Base-by-base conservation (phyloP, 2,113 vertebrate species). In the Natator depressus region DNA sequence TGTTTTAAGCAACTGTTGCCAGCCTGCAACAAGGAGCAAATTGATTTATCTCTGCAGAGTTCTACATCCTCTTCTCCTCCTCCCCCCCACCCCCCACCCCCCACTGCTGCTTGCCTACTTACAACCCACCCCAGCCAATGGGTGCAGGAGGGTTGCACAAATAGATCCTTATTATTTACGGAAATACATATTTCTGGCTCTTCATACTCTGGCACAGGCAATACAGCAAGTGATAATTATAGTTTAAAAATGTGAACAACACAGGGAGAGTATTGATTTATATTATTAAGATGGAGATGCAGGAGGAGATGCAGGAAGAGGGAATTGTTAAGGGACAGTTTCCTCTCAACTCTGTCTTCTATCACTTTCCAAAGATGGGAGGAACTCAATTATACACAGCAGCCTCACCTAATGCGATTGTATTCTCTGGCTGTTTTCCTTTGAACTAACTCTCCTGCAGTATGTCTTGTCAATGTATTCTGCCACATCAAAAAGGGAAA, bases 311-410 rank as follows among this genome's bases (percentile, higher is more conserved):
- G 82, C 54, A 95, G 82, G 84, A 92, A 93, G 84, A 97, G 81
- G 85, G 88, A 88, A 89, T 79, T 69, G 54, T 53, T 72, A 93
- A 42, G 31, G 57, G 46, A 82, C 91, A 88, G 27, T 54, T 94
- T 91, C 46, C 53, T 81, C 80, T 90, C 89, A n/a, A 22, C 54
- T 90, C 96, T 89, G 42, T 87, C 89, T 98, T 97, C 97, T 91
- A 93, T 91, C 96, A 91, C 89, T 96, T 97, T 96, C 90, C 93
- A 92, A 95, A 97, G 93, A 97, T 95, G 84, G 93, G 94, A 97
- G 57, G 88, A 97, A 98, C 97, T 97, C 97, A 97, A 97, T 98
- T 98, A 97, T 83, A 94, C 90, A 87, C 89, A 97, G 89, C 95
- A 97, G 96, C 93, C 89, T 95, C 95, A 93, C 96, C 95, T 97